These are phyloP conservation scores for Triplophysa bombifrons DNA, from an alignment of 2,797 vertebrate genomes.

Conservation along the genomic window DNA sequence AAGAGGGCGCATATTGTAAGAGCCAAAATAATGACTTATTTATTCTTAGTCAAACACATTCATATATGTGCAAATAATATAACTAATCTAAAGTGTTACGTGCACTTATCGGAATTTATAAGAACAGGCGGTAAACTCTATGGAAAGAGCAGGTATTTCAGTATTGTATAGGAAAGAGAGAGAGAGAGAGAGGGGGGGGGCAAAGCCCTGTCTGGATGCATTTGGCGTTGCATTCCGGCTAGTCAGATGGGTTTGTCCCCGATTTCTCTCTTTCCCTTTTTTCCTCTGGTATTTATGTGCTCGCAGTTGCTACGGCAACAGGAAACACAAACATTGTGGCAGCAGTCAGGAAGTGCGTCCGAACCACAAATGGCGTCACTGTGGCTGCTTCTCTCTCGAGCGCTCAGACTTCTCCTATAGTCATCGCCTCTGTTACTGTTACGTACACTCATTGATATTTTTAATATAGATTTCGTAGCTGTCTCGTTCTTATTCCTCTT, in stretches of 20 bases:
- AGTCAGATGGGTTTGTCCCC: conserved; percentile 55
- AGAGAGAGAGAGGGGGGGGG: too few relatives aligned
- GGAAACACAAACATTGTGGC: conserved; percentile 82
- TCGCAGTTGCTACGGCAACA: conserved; percentile 78
- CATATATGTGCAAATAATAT: not conserved
- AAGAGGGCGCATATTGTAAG: too few relatives aligned
- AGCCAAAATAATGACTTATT: too few relatives aligned
- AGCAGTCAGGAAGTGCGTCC: conserved; percentile 82
- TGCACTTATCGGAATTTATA: not conserved
- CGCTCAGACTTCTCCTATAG: conserved; percentile 63
- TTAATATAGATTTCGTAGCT: conserved; percentile 78
- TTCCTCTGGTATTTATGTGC: conserved; percentile 79
- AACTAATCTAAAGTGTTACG: not conserved
- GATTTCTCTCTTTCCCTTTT: conserved; percentile 55
- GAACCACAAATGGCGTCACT: conserved; percentile 86
- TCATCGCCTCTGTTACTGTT: conserved; percentile 69
- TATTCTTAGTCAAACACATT: not conserved
- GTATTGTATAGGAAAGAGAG: conserved; percentile 5
- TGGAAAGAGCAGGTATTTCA: conserved; percentile 10
- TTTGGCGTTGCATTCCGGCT: conserved; percentile 64
- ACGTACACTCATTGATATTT: conserved; percentile 68
- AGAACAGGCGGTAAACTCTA: not conserved
- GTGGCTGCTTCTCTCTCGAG: conserved; percentile 73
- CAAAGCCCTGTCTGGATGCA: conserved; percentile 65
- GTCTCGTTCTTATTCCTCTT: conserved; percentile 50